Evolutionary conservation across 1,140 invertebrate genomes (phyloP), one percentile per base, ranked within the genome.

Genomic region (Amyelois transitella): DNA sequence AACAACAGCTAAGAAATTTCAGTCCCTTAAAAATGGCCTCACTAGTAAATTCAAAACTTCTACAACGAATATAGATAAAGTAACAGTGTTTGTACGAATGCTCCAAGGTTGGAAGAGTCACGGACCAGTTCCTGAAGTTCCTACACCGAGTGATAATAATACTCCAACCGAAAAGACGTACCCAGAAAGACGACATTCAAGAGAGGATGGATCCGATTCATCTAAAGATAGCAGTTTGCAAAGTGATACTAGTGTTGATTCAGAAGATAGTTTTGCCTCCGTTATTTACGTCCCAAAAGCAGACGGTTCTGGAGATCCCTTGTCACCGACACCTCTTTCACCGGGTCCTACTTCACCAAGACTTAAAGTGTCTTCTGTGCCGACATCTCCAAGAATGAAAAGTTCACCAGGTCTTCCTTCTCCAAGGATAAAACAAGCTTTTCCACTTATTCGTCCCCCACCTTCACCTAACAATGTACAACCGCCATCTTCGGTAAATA

Each of bases 161-260:
- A 53, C 68, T 64, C 66, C 64, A 56, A 69, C 62, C 71, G 69
- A 76, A 47, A 81, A 80, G 72, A 69, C 44, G 73, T 82, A 78
- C 58, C 83, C 72, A 20, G 82, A 86, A 64, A 67, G 79, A 66
- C 64, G 78, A 53, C 79, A 86, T 72, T 84, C 78, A 8, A 73
- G 67, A 67, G 96, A 97, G 79, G 96, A 96, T 62, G 95, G 95
- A 6, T 97, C 96, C 0, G 96, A 97, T 75, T 96, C 95, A 0
- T 96, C 95, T 1, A 97, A 97, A 86, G 95, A 97, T 72, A 96
- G 94, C 72, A 97, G 96, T 79, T 89, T 97, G 45, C 96, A 97
- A 78, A 97, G 95, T 81, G 96, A 97, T 69, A 97, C 96, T 0
- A 97, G 96, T 83, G 94, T 97, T 1, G 96, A 97, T 80, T 96